These are phyloP conservation scores for Centropyge bicolor DNA, from an alignment of 2,797 vertebrate species.

Conservation along the genomic window DNA sequence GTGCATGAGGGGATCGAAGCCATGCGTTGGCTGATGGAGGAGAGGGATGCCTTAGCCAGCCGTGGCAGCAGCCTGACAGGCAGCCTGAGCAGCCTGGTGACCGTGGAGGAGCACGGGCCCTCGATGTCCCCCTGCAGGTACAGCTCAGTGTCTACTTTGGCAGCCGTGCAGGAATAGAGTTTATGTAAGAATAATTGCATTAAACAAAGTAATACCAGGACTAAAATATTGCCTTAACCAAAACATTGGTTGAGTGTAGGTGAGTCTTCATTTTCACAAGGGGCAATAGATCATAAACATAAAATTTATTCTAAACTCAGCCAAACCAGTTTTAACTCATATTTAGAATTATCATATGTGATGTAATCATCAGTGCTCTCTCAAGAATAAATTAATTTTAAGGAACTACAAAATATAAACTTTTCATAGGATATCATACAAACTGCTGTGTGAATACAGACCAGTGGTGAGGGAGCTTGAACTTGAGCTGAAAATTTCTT, in stretches of 20 bases:
- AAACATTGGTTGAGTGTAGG: not conserved
- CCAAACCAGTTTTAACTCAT: not conserved
- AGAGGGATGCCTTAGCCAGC: constrained; percentile 84
- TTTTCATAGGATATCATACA: not conserved
- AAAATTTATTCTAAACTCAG: not conserved
- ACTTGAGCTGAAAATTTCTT: not conserved
- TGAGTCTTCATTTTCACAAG: not conserved
- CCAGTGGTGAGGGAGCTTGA: not conserved
- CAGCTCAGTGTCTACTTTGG: not conserved
- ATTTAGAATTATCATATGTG: not conserved
- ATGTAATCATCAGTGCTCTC: not conserved
- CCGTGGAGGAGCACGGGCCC: constrained; percentile 75
- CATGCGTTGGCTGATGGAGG: constrained; percentile 91
- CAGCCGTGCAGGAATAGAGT: not conserved
- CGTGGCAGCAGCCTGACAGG: constrained; percentile 90
- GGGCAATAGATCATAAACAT: not conserved
- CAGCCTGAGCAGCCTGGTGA: constrained; percentile 91
- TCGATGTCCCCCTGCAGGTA: constrained; percentile 62
- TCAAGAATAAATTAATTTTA: not conserved
- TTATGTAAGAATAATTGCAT: too few relatives aligned
- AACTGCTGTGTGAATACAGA: not conserved
- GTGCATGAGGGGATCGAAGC: constrained; percentile 94
- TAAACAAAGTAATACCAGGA: too few relatives aligned
- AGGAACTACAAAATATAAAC: not conserved
- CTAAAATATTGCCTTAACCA: not conserved